phyloP scores from a whole-genome alignment of 2,888 invertebrate genomes.

The Acanthacorydalis orientalis region DNA sequence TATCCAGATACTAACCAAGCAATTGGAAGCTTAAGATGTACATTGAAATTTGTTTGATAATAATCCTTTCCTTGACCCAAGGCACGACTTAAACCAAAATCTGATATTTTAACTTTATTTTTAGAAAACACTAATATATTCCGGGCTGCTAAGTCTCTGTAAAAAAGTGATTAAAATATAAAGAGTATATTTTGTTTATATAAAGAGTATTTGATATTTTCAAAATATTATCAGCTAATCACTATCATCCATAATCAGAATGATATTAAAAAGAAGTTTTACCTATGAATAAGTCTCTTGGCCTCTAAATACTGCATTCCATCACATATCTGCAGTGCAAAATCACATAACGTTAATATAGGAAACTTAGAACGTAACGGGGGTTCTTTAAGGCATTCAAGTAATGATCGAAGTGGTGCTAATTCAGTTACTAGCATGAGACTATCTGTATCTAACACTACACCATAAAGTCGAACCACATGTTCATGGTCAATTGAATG shows the following conservation, averaged over 20 bases:
- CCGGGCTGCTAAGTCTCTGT: constrained; percentile 86
- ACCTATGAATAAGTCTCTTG: constrained; percentile 89
- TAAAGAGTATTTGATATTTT: too few relatives aligned
- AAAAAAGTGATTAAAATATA: constrained; percentile 16
- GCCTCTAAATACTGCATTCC: constrained; percentile 97
- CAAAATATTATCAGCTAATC: too few relatives aligned
- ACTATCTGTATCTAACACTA: constrained; percentile 77
- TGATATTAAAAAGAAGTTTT: constrained; percentile 7
- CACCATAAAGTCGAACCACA: constrained; percentile 93
- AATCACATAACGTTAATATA: constrained; percentile 82
- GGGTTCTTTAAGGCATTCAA: constrained; percentile 92
- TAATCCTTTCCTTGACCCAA: constrained; percentile 97
- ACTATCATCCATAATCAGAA: too few relatives aligned
- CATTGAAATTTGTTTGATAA: constrained; percentile 95
- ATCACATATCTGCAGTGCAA: constrained; percentile 89
- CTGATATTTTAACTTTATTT: constrained; percentile 94
- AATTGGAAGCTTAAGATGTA: constrained; percentile 90
- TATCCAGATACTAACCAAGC: constrained; percentile 61
- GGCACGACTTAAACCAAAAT: constrained; percentile 90
- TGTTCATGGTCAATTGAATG: constrained; percentile 94
- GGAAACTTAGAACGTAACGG: constrained; percentile 81
- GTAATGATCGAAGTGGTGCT: constrained; percentile 82
- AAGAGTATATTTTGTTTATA: too few relatives aligned
- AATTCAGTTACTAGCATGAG: constrained; percentile 58
- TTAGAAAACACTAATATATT: constrained; percentile 96